Percentiles rank a stretch among this genome's conserved stretches.
These are phyloP conservation scores for Drosophila anceps DNA, from an alignment of 2,888 invertebrate species.

Conservation along the genomic window DNA sequence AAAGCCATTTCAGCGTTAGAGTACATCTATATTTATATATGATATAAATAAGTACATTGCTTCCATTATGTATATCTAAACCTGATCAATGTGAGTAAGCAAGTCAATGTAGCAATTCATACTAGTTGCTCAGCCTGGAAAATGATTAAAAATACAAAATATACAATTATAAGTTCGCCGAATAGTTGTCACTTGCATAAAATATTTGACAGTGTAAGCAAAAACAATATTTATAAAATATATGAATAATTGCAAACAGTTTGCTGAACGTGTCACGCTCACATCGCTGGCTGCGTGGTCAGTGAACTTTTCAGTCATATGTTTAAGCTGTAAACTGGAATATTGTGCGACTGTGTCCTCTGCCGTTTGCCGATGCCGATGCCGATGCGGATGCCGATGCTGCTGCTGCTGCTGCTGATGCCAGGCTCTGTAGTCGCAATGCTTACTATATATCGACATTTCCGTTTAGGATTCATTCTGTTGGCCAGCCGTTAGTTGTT, in stretches of 20 bases:
- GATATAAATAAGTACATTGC: no score
- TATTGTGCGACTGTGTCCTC: slow-evolving; percentile 59
- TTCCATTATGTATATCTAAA: no score
- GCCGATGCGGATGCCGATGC: not conserved
- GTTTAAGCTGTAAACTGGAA: slow-evolving; percentile 59
- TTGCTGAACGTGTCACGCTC: slow-evolving; percentile 11
- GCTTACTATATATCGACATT: slow-evolving; percentile 76
- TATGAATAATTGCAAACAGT: not conserved
- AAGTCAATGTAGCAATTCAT: no score
- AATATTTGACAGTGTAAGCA: not conserved
- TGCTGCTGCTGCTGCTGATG: slow-evolving; percentile 6
- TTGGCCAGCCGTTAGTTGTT: slow-evolving; percentile 66
- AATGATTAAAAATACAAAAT: no score
- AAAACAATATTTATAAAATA: not conserved
- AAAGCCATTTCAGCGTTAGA: no score
- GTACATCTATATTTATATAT: no score
- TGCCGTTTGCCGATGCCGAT: slow-evolving; percentile 16
- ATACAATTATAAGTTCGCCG: no score
- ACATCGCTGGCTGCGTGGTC: slow-evolving; percentile 63
- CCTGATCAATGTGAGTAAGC: no score
- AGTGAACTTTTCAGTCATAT: slow-evolving; percentile 68
- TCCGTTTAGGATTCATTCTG: slow-evolving; percentile 81
- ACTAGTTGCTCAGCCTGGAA: no score
- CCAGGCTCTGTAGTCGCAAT: slow-evolving; percentile 52
- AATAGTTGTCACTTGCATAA: no score